phyloP scores from a whole-genome alignment of 64 coral and sea anemone genomes.

The Porites australiensis region DNA sequence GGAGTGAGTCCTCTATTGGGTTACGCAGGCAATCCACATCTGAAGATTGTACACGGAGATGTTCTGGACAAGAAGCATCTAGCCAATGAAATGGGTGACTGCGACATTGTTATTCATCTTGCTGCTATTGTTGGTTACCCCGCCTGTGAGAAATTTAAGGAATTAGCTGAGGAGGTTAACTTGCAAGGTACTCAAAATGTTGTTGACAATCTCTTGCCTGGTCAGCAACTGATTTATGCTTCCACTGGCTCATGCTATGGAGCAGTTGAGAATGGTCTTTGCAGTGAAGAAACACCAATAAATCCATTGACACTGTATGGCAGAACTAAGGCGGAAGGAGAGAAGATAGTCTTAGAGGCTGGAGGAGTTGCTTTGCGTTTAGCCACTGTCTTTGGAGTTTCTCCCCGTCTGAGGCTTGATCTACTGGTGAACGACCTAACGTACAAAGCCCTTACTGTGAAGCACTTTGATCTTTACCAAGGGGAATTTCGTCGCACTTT shows the following conservation, averaged over 20 bases:
- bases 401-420: slow-evolving; percentile 83
- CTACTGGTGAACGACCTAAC: slow-evolving; percentile 95
- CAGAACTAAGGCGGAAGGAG: slow-evolving; percentile 85
- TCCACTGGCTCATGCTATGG: slow-evolving; percentile 97
- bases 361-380: slow-evolving; percentile 74
- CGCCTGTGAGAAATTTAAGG: slow-evolving; percentile 82
- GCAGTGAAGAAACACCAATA: slow-evolving; percentile 92
- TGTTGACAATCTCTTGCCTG: slow-evolving; percentile 46
- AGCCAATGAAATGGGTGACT: slow-evolving; percentile 62
- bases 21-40: slow-evolving; percentile 52
- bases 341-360: slow-evolving; percentile 73
- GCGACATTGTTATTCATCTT: slow-evolving; percentile 82
- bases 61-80: slow-evolving; percentile 79
- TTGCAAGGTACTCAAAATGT: slow-evolving; percentile 88
- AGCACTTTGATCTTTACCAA: slow-evolving; percentile 95
- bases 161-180: slow-evolving; percentile 79
- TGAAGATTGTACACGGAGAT: slow-evolving; percentile 84
- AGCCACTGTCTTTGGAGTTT: slow-evolving; percentile 94
- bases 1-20: slow-evolving; percentile 68
- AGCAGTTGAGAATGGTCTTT: slow-evolving; percentile 81
- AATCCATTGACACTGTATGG: slow-evolving; percentile 93
- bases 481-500: slow-evolving; percentile 90
- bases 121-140: slow-evolving; percentile 95
- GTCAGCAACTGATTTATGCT: slow-evolving; percentile 87
- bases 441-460: slow-evolving; percentile 84